phyloP scores from a whole-genome alignment of 2,797 vertebrate genomes.

The Petrocephalus sullivani region DNA sequence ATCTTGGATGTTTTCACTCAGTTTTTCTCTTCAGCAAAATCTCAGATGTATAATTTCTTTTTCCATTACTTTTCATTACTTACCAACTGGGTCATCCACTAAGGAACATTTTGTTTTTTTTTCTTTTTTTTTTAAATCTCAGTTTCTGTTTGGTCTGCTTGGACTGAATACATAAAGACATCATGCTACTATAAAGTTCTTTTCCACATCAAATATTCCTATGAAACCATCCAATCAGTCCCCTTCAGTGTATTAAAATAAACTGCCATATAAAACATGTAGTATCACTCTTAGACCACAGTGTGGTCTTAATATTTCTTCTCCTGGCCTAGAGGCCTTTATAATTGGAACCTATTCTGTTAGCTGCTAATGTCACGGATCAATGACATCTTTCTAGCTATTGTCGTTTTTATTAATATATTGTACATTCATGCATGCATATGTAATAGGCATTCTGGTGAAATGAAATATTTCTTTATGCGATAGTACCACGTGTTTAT shows the following conservation, averaged over 20 bases:
- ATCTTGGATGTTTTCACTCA: not conserved
- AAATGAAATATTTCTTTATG: not conserved
- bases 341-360: not conserved
- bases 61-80: slow-evolving; percentile 8
- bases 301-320: not conserved
- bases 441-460: not conserved
- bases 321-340: not conserved
- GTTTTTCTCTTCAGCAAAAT: not conserved
- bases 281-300: not conserved
- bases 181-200: not conserved
- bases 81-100: not conserved
- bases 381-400: not conserved
- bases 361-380: not conserved
- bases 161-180: slow-evolving; percentile 4
- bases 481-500: not conserved
- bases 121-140: not conserved
- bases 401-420: not conserved
- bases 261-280: not conserved
- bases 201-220: slow-evolving; percentile 7
- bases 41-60: not conserved
- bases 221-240: not conserved
- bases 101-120: slow-evolving; percentile 4
- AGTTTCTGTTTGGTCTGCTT: not conserved
- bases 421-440: not conserved
- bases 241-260: not conserved